A percentile compares a stretch with the other conserved stretches of the same genome.
Evolutionary conservation across 2,113 vertebrate species (phyloP).

Genomic region (Peromyscus polionotus): DNA sequence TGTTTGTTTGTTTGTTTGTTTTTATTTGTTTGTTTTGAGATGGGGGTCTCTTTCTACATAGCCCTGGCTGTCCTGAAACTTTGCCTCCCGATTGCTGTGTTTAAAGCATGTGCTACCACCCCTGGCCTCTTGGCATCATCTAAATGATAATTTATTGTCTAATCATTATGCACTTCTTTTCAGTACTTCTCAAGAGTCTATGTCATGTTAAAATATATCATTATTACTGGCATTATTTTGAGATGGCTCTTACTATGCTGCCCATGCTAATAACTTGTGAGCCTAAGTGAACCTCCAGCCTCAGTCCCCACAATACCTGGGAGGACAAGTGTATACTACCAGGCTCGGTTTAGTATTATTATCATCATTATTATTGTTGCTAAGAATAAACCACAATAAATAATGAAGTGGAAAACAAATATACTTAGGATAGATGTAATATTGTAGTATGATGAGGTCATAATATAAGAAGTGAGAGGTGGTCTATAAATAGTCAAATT

Average conservation of each 20-base stretch:
- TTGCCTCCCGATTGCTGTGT: too few species aligned
- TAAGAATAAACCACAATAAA: neutral
- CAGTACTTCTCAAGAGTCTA: neutral
- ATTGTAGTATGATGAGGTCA: neutral
- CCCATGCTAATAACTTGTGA: neutral
- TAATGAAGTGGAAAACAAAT: conserved; percentile 37
- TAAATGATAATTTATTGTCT: neutral
- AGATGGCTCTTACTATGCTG: neutral
- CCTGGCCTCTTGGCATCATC: neutral
- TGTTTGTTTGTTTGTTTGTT: neutral
- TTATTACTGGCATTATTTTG: neutral
- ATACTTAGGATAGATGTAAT: neutral
- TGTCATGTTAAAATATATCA: neutral
- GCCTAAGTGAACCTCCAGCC: neutral
- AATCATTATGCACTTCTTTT: neutral
- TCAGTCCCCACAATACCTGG: neutral
- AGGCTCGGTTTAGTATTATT: neutral
- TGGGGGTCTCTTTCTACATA: neutral
- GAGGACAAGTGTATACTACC: neutral
- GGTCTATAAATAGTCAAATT: neutral
- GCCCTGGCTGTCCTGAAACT: neutral
- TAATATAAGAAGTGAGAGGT: neutral
- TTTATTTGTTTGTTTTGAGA: neutral
- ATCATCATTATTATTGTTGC: too few species aligned
- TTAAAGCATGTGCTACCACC: neutral